Conservation (phyloP, 2,797 vertebrate genomes). For the Lacerta viridis region DNA sequence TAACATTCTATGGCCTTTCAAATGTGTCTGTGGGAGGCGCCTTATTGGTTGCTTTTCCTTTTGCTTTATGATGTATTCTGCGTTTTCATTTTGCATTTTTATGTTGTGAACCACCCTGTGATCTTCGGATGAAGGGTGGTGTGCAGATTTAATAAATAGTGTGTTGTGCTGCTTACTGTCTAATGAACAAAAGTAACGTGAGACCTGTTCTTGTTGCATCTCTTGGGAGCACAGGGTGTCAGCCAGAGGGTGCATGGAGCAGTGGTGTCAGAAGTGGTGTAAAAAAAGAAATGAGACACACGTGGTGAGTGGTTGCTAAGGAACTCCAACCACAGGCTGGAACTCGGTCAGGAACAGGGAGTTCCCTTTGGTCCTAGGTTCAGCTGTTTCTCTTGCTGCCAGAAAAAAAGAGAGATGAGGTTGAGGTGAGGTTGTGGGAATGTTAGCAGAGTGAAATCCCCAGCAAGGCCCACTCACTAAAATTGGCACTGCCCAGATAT, state of each 20-base stretch:
- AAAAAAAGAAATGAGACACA: background rate
- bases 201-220: background rate
- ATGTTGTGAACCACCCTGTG: no score
- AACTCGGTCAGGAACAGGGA: background rate
- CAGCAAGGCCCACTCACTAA: no score
- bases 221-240: background rate
- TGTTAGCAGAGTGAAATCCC: no score
- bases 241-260: background rate
- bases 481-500: background rate
- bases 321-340: background rate
- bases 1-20: no score
- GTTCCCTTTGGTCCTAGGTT: background rate
- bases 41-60: no score
- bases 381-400: background rate
- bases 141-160: background rate
- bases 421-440: background rate
- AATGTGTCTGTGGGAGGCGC: no score
- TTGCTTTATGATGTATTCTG: no score
- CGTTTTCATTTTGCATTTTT: no score
- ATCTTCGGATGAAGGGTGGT: no score
- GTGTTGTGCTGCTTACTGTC: background rate
- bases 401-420: background rate
- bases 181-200: background rate
- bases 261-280: background rate
- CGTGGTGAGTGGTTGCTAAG: background rate